These are phyloP conservation scores for Phylloscopus collybita DNA, from an alignment of 2,797 vertebrate genomes.

Conservation along the genomic window DNA sequence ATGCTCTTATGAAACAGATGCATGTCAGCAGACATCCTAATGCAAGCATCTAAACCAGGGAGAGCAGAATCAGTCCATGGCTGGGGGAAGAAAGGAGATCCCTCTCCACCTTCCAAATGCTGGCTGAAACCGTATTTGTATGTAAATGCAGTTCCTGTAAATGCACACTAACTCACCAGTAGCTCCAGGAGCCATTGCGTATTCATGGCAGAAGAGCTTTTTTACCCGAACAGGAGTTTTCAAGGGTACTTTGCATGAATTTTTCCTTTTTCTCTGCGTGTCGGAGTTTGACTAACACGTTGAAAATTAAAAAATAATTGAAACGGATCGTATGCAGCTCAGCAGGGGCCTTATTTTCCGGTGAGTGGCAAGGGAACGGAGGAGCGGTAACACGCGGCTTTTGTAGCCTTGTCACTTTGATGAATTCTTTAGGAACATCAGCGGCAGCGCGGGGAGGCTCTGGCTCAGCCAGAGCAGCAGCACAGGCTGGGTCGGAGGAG, in stretches of 20 bases:
- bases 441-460: not conserved
- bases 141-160: conserved; percentile 43
- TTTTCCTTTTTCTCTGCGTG: not conserved
- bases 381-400: not conserved
- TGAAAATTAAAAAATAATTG: conserved; percentile 58
- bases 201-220: conserved; percentile 39
- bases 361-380: not conserved
- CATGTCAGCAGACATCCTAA: not conserved
- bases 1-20: not conserved
- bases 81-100: not conserved
- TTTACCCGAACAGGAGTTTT: conserved; percentile 1
- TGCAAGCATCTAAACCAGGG: not conserved
- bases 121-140: conserved; percentile 6
- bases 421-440: conserved; percentile 26
- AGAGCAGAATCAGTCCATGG: not conserved
- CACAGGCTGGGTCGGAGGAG: not conserved
- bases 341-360: conserved; percentile 51
- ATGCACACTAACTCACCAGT: not conserved
- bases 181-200: conserved; percentile 33
- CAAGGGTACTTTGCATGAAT: not conserved
- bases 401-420: conserved; percentile 59
- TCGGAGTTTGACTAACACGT: conserved; percentile 10
- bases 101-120: not conserved
- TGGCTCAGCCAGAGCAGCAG: not conserved
- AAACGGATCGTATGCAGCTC: conserved; percentile 9